Base-by-base conservation (phyloP, 2,113 vertebrate genomes). In the Tragulus kanchil region DNA sequence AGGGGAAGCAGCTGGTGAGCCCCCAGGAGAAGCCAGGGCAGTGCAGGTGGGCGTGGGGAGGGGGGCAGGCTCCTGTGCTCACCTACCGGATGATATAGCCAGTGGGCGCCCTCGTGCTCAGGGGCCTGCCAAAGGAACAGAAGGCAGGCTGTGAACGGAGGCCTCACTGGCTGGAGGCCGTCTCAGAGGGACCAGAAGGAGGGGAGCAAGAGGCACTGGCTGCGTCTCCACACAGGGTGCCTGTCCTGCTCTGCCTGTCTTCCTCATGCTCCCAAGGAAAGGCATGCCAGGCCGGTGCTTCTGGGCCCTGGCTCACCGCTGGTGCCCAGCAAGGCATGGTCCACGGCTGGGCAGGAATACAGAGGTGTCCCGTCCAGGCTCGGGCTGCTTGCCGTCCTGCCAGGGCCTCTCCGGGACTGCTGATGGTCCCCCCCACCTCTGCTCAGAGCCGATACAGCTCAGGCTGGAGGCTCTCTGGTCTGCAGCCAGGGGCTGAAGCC, bases 31-130 rank as follows among this genome's bases (percentile, higher is more conserved):
- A 71, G 45, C n/a, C 54, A 45, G 71, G 10, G 10, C 36, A 6
- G 50, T 7, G 1, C 7, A 2, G 36, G 59, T 0, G 7, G n/a
- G 36, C 0, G n/a, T 1, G 7, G 78, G 77, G n/a, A 92, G 10
- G 61, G 8, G 4, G 48, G 54, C 21, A 13, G 50, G 21, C 16
- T 54, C 3, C 69, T 61, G 77, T 9, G 2, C 31, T 45, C 15
- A 98, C 98, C 91, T 92, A 99, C 99, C 99, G 98, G 97, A 99
- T 99, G 93, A 99, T 99, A 62, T 99, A 99, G n/a, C 99, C 99
- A 0, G 98, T 12, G 0, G 98, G 95, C n/a, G 98, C 96, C 85
- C 98, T 98, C 64, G 97, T 26, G 12, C 36, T 48, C n/a, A 95
- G 31, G 85, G 97, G 86, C 94, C 99, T 99, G 97, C n/a, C 23